These are phyloP conservation scores for Cebus imitator DNA, from an alignment of 2,113 vertebrate genomes.

Conservation along the genomic window DNA sequence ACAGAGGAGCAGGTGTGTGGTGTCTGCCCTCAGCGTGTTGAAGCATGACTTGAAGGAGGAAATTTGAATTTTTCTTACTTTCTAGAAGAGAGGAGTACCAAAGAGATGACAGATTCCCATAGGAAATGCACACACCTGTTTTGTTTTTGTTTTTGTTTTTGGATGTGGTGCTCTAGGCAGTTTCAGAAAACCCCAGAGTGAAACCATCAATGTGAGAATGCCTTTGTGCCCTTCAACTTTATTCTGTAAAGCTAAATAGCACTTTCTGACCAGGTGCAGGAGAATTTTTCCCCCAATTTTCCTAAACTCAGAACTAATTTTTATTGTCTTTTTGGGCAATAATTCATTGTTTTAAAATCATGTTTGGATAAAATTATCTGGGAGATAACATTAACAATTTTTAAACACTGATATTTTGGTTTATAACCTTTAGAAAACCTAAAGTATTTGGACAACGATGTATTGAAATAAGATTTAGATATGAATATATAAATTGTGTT, in stretches of 20 bases:
- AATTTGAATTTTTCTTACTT: conserved; percentile 49
- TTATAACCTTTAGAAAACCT: not conserved
- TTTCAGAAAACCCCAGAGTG: conserved; percentile 53
- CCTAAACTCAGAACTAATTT: conserved; percentile 22
- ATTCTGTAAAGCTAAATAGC: not conserved
- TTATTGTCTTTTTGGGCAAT: not conserved
- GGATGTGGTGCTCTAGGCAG: not conserved
- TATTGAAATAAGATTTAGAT: not conserved
- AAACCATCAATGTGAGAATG: not conserved
- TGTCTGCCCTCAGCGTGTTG: conserved; percentile 25
- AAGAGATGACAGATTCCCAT: conserved; percentile 60
- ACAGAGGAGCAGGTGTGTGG: conserved; percentile 34
- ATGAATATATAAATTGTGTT: not conserved
- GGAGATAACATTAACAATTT: not conserved
- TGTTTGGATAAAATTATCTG: conserved; percentile 14
- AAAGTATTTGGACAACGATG: not conserved
- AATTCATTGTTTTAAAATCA: conserved; percentile 13
- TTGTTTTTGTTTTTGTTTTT: not conserved
- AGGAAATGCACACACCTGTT: conserved; percentile 58
- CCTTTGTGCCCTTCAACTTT: conserved; percentile 48
- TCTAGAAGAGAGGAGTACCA: not conserved
- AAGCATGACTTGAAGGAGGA: conserved; percentile 62
- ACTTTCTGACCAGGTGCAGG: conserved; percentile 27
- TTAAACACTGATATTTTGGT: not conserved
- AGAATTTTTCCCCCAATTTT: not conserved